Evolutionary conservation across 2,113 vertebrate species (phyloP).

Genomic region (Mus pahari): DNA sequence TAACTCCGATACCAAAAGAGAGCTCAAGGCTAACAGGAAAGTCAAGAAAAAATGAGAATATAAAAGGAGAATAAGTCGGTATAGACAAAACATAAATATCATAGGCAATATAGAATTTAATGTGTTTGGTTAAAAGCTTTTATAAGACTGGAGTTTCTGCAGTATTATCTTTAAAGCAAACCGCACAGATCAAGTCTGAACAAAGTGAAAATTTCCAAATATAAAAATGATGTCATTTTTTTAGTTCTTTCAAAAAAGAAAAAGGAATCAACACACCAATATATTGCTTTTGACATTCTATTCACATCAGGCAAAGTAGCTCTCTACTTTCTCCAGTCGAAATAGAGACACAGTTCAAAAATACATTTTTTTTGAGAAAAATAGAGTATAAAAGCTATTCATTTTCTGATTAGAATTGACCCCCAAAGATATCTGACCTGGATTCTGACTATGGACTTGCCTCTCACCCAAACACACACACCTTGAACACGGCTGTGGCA

Average conservation of each 20-base stretch:
- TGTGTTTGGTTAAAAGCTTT: constrained; percentile 54
- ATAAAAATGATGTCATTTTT: constrained; percentile 67
- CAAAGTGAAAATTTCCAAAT: constrained; percentile 72
- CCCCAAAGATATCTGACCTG: background rate
- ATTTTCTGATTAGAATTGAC: constrained; percentile 55
- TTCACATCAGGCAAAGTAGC: constrained; percentile 63
- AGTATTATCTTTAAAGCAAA: constrained; percentile 60
- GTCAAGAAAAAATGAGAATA: constrained; percentile 44
- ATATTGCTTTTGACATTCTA: constrained; percentile 68
- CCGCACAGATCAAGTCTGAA: constrained; percentile 37
- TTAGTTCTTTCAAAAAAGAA: constrained; percentile 45
- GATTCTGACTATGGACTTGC: background rate
- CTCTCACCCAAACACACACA: background rate
- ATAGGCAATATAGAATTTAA: constrained; percentile 45
- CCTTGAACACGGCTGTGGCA: background rate
- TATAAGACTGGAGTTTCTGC: background rate
- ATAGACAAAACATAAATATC: constrained; percentile 56
- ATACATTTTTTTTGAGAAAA: background rate
- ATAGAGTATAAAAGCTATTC: constrained; percentile 11
- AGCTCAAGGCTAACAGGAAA: constrained; percentile 13
- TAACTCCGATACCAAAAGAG: constrained; percentile 20
- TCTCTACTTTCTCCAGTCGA: constrained; percentile 64
- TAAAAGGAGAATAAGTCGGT: background rate
- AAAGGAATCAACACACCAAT: constrained; percentile 42
- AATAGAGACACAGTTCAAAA: constrained; percentile 60